Evolutionary conservation across 2,797 vertebrate species (phyloP).

Genomic region (Propithecus deckenii): DNA sequence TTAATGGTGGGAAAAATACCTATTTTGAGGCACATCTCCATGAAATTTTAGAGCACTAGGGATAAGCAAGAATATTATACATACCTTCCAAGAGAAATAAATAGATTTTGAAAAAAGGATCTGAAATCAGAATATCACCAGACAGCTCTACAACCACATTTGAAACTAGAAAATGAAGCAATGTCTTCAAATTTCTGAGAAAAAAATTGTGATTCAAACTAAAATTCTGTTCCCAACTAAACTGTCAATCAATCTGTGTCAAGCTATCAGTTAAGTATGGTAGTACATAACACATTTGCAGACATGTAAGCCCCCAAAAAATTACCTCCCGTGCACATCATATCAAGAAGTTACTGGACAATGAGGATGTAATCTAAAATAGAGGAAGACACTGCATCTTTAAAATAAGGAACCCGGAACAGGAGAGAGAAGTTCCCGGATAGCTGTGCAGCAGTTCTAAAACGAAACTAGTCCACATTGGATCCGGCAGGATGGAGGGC

Average conservation of each 20-base stretch:
- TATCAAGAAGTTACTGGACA: neutral
- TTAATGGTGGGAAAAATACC: neutral
- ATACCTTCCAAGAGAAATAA: neutral
- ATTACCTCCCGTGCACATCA: neutral
- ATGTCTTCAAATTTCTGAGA: neutral
- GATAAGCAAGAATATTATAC: neutral
- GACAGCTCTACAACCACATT: neutral
- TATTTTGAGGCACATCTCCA: neutral
- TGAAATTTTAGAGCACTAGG: neutral
- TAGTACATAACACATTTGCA: neutral
- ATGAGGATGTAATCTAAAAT: neutral
- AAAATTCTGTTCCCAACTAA: slow-evolving; percentile 26
- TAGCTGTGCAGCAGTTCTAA: neutral
- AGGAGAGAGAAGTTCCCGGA: neutral
- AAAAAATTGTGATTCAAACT: slow-evolving; percentile 2
- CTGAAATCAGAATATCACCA: neutral
- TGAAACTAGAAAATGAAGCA: neutral
- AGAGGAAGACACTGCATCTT: neutral
- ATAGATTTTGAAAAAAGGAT: neutral
- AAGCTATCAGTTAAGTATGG: neutral
- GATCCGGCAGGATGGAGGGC: neutral
- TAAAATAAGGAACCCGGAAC: neutral
- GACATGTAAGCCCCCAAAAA: neutral
- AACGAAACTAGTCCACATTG: neutral
- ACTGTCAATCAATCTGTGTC: neutral